Conservation (phyloP, 2,797 vertebrate genomes). For the Gambusia yucatana region DNA sequence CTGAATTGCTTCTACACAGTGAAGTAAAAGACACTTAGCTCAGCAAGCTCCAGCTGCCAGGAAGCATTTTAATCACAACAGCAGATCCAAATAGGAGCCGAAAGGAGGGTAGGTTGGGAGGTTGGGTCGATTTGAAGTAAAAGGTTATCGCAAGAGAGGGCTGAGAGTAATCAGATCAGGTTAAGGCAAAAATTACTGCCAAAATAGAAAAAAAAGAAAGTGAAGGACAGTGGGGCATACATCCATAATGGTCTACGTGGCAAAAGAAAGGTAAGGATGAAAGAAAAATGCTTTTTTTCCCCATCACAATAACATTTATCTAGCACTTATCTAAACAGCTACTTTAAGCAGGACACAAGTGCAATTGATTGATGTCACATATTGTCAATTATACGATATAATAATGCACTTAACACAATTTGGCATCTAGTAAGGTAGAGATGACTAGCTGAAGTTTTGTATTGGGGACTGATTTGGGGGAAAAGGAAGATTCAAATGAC, state of each 20-base stretch:
- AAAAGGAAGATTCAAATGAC: not conserved
- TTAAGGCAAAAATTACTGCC: slow-evolving; percentile 66
- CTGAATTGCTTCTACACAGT: slow-evolving; percentile 67
- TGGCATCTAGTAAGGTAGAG: not conserved
- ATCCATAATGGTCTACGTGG: slow-evolving; percentile 30
- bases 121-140: slow-evolving; percentile 76
- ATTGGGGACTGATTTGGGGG: not conserved
- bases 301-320: slow-evolving; percentile 22
- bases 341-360: not conserved
- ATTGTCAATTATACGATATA: not conserved
- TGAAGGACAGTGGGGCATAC: slow-evolving; percentile 47
- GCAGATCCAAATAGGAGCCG: slow-evolving; percentile 75
- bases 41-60: slow-evolving; percentile 71
- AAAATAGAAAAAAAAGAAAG: slow-evolving; percentile 43
- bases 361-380: not conserved
- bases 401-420: not conserved
- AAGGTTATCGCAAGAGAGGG: slow-evolving; percentile 73
- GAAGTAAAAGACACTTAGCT: slow-evolving; percentile 69
- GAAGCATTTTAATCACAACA: slow-evolving; percentile 78
- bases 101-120: slow-evolving; percentile 72
- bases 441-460: not conserved
- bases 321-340: slow-evolving; percentile 10
- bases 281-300: slow-evolving; percentile 13
- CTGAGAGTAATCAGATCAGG: slow-evolving; percentile 71
- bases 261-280: not conserved